Percentiles rank a stretch among this genome's conserved stretches.
These are phyloP conservation scores for Spinus olivaceus DNA, from an alignment of 2,797 vertebrate genomes.

Conservation along the genomic window DNA sequence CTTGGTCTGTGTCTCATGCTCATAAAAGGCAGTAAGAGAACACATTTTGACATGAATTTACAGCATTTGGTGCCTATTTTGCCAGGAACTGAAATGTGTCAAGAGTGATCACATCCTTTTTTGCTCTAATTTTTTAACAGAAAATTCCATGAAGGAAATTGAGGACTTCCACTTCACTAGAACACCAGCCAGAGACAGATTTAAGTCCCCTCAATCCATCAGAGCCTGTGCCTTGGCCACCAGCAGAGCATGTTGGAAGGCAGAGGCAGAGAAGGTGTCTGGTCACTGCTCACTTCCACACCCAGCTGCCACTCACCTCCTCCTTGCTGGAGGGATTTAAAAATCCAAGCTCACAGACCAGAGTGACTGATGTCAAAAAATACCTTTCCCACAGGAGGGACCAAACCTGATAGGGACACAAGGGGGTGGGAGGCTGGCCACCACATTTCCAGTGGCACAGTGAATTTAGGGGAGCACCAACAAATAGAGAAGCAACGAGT, in stretches of 20 bases:
- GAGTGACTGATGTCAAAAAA: background rate
- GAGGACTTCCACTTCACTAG: background rate
- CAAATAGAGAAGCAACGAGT: background rate
- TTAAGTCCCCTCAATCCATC: background rate
- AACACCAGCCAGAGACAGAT: background rate
- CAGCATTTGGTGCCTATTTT: background rate
- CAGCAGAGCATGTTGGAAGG: background rate
- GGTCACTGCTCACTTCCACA: rapidly evolving
- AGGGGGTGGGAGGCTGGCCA: rapidly evolving
- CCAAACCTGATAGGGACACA: background rate
- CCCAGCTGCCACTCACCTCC: rapidly evolving
- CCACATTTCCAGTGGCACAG: background rate
- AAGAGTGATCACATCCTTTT: background rate
- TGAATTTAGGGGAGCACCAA: background rate
- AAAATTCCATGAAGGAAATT: background rate
- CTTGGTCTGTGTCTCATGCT: background rate
- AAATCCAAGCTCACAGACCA: background rate
- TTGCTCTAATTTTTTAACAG: background rate
- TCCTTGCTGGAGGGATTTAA: rapidly evolving
- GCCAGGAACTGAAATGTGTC: background rate
- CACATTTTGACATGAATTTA: background rate
- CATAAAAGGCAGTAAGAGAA: background rate
- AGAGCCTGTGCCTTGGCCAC: rapidly evolving
- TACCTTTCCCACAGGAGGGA: background rate
- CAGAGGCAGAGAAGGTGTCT: background rate